Evolutionary conservation across 1,140 invertebrate genomes (phyloP).

Genomic region (Dreissena rostriformis): DNA sequence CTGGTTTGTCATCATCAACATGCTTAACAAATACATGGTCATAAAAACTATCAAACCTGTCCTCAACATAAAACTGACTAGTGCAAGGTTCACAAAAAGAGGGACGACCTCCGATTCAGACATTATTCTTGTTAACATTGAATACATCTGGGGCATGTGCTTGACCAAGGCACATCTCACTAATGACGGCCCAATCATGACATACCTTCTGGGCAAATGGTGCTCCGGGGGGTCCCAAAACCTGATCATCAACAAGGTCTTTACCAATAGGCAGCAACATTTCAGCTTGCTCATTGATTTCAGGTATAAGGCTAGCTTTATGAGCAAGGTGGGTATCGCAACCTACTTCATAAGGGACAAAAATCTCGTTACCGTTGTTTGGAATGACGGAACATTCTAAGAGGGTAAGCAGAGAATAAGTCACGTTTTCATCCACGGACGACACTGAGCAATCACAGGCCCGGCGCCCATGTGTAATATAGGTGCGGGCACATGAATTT

Average conservation of each 20-base stretch:
- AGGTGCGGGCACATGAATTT: conserved; percentile 7
- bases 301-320: not conserved
- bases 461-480: not conserved
- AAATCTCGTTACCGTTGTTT: conserved; percentile 24
- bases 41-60: not conserved
- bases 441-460: not conserved
- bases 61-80: no score
- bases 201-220: conserved; percentile 51
- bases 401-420: not conserved
- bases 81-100: no score
- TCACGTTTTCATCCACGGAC: not conserved
- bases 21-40: conserved; percentile 17
- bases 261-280: conserved; percentile 48
- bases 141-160: conserved; percentile 19
- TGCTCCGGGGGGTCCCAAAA: conserved; percentile 16
- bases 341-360: conserved; percentile 35
- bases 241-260: conserved; percentile 53
- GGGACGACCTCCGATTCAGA: conserved; percentile 24
- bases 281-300: not conserved
- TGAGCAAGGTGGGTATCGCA: not conserved
- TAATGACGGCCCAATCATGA: conserved; percentile 57
- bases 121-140: conserved; percentile 40
- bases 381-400: conserved; percentile 59
- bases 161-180: no score
- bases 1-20: conserved; percentile 5